Evolutionary conservation across 2,113 vertebrate species (phyloP), one percentile per base, ranked within the genome.

Genomic region (Lutjanus erythropterus): DNA sequence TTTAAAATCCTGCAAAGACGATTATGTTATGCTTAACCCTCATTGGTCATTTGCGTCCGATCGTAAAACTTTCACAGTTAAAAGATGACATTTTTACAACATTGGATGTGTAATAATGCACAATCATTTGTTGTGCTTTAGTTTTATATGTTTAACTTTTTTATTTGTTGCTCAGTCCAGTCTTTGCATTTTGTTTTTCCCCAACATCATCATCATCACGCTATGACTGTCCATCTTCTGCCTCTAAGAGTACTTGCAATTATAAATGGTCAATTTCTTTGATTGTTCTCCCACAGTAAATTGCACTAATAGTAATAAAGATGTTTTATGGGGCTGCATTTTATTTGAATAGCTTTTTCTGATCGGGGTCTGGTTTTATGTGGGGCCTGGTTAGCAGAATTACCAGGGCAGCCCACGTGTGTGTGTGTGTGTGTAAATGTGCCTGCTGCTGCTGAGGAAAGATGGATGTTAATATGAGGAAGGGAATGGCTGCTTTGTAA

Each of bases 281-380:
- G 47, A 68, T 67, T 50, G 71, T 41, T 58, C 6, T n/a, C 31
- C 41, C 61, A 53, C 50, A 56, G 31, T 10, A 72, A 62, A 84
- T 44, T 75, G 58, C 75, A 31, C 29, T 42, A 42, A 80, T 58
- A 23, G 37, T 39, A 29, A 78, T 61, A 73, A 72, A 37, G 15
- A 73, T 83, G 73, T 52, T 90, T 78, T 56, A 81, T 59, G 73
- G 66, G 66, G 69, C 69, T 59, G 53, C 37, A 33, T 72, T 81
- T 81, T 59, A 85, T 60, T 67, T 62, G 11, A 85, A 78, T 58
- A 52, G 79, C 65, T 66, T 73, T 81, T 83, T 67, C 72, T 90
- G 62, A 87, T 80, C 21, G 27, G 46, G 71, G 15, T 29, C 44
- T 76, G 52, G 66, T 71, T 90, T 88, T 73, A 82, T 80, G 69